phyloP scores from a whole-genome alignment of 1,140 invertebrate species.

The Drosophila pseudoobscura region DNA sequence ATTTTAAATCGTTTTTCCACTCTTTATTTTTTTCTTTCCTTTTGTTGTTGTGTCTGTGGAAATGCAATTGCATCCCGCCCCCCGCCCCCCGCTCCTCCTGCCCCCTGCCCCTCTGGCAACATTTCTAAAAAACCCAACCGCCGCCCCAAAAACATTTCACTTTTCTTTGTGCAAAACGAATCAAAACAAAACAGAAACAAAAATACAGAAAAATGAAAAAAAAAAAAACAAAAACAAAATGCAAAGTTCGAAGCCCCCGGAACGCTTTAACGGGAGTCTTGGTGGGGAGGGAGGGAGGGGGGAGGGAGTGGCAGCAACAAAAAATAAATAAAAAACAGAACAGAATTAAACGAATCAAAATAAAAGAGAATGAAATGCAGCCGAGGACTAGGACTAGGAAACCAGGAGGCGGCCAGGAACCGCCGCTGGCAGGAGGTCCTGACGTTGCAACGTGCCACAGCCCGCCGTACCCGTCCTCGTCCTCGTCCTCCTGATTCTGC shows the following conservation, averaged over 20 bases:
- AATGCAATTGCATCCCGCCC: slow-evolving; percentile 51
- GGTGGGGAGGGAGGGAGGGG: no score
- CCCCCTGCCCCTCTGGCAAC: background rate
- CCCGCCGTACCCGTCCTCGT: slow-evolving; percentile 7
- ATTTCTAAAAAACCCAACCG: slow-evolving; percentile 35
- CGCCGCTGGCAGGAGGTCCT: slow-evolving; percentile 2
- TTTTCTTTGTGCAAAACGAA: slow-evolving; percentile 69
- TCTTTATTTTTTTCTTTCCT: slow-evolving; percentile 17
- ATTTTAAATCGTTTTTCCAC: slow-evolving; percentile 48
- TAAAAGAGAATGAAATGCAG: slow-evolving; percentile 49
- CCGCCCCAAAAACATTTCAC: slow-evolving; percentile 65
- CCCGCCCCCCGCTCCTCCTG: background rate
- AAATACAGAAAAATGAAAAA: slow-evolving; percentile 6
- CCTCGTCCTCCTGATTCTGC: background rate
- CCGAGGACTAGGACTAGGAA: slow-evolving; percentile 23
- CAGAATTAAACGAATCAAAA: slow-evolving; percentile 26
- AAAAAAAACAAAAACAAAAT: slow-evolving; percentile 32
- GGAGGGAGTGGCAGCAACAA: slow-evolving; percentile 8
- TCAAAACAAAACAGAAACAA: slow-evolving; percentile 26
- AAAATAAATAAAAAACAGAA: slow-evolving; percentile 3
- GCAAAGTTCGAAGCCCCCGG: slow-evolving; percentile 74
- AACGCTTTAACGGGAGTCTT: slow-evolving; percentile 52
- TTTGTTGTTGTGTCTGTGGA: slow-evolving; percentile 41
- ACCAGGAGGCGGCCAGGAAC: background rate
- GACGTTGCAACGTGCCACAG: slow-evolving; percentile 64